Percentiles rank a stretch among this genome's conserved stretches.
Evolutionary conservation across 1,140 invertebrate species (phyloP).

Genomic region (Phenacoccus solenopsis): DNA sequence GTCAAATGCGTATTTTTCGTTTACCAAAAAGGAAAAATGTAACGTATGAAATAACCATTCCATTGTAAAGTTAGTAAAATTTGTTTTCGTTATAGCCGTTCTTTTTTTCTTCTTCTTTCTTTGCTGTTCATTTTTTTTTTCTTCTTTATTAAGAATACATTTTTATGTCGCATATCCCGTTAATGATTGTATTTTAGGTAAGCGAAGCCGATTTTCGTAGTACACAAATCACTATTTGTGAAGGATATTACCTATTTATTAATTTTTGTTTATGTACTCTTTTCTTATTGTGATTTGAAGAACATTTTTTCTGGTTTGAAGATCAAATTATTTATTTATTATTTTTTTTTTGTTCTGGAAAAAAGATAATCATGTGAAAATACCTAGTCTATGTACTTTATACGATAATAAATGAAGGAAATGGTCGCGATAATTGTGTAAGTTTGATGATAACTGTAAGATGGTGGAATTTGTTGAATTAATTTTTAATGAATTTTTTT

Average conservation of each 20-base stretch:
- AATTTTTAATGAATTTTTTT: no score
- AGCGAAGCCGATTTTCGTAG: not conserved
- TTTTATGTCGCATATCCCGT: not conserved
- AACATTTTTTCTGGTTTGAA: not conserved
- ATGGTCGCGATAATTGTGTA: no score
- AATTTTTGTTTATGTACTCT: not conserved
- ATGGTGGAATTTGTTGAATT: no score
- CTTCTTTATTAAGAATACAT: not conserved
- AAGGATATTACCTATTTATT: not conserved
- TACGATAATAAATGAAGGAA: no score
- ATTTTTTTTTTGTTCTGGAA: no score
- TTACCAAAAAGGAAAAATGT: not conserved
- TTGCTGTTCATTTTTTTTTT: not conserved
- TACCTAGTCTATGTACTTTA: no score
- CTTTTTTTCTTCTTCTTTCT: no score
- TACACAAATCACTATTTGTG: not conserved
- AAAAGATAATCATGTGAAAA: no score
- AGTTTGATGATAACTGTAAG: no score
- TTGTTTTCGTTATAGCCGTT: not conserved
- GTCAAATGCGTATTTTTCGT: not conserved
- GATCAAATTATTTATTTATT: no score
- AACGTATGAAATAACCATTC: not conserved
- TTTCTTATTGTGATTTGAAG: not conserved
- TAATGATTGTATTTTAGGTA: not conserved
- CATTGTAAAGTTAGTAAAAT: not conserved